A percentile compares a stretch with the other conserved stretches of the same genome.
These are phyloP conservation scores for Syndactyla subalaris DNA, from an alignment of 2,797 vertebrate species.

Conservation along the genomic window DNA sequence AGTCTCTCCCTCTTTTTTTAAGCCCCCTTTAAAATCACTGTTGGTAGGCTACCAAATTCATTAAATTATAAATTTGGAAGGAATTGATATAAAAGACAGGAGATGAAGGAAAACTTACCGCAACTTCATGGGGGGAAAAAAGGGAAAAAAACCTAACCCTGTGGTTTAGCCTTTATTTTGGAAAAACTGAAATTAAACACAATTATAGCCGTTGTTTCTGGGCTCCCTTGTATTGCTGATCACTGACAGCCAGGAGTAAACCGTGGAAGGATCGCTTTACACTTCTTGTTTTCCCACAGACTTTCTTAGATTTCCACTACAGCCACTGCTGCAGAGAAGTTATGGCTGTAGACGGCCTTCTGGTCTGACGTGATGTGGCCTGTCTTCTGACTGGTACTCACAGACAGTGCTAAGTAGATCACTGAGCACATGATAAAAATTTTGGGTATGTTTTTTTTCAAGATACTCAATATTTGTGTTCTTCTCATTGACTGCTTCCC, in stretches of 20 bases:
- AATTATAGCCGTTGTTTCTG: neutral
- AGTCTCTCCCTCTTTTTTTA: neutral
- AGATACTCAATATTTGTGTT: neutral
- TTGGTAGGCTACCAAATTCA: neutral
- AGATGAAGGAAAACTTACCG: neutral
- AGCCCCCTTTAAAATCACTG: neutral
- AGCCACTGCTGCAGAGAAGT: neutral
- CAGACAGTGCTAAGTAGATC: neutral
- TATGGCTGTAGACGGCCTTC: neutral
- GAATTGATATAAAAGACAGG: neutral
- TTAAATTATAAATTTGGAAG: neutral
- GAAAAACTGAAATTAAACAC: neutral
- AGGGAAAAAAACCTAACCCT: neutral
- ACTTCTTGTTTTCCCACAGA: neutral
- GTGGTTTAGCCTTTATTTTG: neutral
- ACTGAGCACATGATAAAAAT: neutral
- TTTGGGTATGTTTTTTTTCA: neutral
- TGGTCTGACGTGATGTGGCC: rapidly evolving
- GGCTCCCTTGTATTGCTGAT: neutral
- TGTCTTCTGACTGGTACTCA: neutral
- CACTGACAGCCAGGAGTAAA: neutral
- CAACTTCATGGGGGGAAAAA: neutral
- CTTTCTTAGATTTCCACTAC: neutral
- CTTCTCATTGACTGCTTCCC: neutral
- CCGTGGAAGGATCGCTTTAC: neutral